These are phyloP conservation scores for Caenorhabditis tropicalis DNA, from an alignment of 1,140 invertebrate genomes.

Conservation along the genomic window DNA sequence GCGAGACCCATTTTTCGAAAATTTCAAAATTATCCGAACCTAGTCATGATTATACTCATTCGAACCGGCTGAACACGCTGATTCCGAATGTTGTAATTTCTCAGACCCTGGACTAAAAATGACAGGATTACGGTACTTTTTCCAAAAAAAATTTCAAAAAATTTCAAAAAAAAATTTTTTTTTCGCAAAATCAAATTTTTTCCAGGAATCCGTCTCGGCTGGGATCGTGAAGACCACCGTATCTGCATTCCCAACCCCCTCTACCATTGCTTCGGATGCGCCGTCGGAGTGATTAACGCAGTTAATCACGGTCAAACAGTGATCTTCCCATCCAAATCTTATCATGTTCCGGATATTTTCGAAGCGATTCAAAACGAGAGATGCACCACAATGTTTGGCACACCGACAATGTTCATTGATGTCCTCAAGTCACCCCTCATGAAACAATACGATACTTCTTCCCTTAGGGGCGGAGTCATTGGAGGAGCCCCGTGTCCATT, in stretches of 20 bases:
- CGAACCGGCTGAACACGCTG: too few species aligned
- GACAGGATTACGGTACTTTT: background rate
- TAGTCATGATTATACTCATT: too few species aligned
- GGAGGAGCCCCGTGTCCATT: slow-evolving; percentile 81
- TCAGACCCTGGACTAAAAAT: background rate
- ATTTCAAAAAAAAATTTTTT: background rate
- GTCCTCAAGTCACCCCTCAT: slow-evolving; percentile 74
- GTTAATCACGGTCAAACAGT: slow-evolving; percentile 78
- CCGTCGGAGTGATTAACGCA: slow-evolving; percentile 78
- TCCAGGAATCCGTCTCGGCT: slow-evolving; percentile 26
- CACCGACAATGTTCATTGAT: slow-evolving; percentile 94
- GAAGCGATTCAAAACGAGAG: slow-evolving; percentile 79
- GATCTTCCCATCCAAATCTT: slow-evolving; percentile 78
- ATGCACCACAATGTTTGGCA: slow-evolving; percentile 83
- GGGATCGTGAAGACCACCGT: slow-evolving; percentile 64
- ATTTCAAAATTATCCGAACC: background rate
- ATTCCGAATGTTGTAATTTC: too few species aligned
- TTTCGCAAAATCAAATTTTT: background rate
- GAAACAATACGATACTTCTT: slow-evolving; percentile 53
- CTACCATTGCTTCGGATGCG: slow-evolving; percentile 88
- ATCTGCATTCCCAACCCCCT: slow-evolving; percentile 84
- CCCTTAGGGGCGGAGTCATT: slow-evolving; percentile 73
- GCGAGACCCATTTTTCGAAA: background rate
- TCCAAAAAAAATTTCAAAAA: background rate
- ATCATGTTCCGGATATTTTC: slow-evolving; percentile 78